These are phyloP conservation scores for Oedothorax gibbosus DNA, from an alignment of 1,140 invertebrate genomes.

Conservation along the genomic window DNA sequence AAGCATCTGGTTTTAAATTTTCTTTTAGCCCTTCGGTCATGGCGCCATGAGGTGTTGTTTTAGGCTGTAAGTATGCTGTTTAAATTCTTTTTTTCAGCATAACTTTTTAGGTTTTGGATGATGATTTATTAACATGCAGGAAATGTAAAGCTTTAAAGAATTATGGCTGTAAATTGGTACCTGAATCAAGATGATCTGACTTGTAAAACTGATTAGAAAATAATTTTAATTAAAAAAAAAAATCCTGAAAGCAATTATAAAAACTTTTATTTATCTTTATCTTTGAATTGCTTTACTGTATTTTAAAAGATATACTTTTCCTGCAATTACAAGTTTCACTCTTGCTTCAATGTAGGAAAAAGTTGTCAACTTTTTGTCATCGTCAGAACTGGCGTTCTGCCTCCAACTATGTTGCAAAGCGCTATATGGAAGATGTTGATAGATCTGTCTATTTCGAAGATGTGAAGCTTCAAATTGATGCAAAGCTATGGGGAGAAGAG, in stretches of 20 bases:
- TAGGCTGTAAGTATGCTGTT: constrained; percentile 70
- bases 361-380: constrained; percentile 70
- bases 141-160: too few species aligned
- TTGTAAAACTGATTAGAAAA: too few species aligned
- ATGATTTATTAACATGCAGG: too few species aligned
- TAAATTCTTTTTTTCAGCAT: constrained; percentile 22
- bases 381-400: constrained; percentile 71
- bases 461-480: constrained; percentile 75
- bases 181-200: too few species aligned
- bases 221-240: too few species aligned
- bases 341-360: constrained; percentile 69
- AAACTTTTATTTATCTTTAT: too few species aligned
- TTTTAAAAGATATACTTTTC: too few species aligned
- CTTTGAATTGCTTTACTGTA: too few species aligned
- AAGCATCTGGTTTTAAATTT: constrained; percentile 56
- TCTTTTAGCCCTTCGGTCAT: constrained; percentile 71
- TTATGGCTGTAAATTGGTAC: too few species aligned
- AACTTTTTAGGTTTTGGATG: background rate
- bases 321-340: background rate
- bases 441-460: constrained; percentile 73
- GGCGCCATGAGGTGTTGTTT: constrained; percentile 75
- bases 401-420: constrained; percentile 74
- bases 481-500: constrained; percentile 76
- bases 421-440: constrained; percentile 72
- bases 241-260: too few species aligned